Evolutionary conservation across 2,113 vertebrate species (phyloP).

Genomic region (Prunella fulvescens): DNA sequence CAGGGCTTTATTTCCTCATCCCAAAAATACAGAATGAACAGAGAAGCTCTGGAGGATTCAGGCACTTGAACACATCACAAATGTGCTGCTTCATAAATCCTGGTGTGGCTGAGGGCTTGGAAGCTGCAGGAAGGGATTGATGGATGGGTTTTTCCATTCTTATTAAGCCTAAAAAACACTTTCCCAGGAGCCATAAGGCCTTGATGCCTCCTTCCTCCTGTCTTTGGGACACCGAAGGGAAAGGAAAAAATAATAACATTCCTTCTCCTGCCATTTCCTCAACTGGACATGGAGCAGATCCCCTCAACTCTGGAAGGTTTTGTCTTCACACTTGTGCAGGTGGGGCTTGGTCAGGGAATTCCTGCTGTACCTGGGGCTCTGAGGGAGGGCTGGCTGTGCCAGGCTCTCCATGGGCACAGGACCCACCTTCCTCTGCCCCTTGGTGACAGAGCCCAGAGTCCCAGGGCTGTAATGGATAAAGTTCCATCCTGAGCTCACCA

Average conservation of each 20-base stretch:
- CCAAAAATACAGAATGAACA: neutral
- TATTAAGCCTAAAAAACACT: neutral
- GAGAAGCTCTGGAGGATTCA: neutral
- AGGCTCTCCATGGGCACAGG: neutral
- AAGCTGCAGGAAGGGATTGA: neutral
- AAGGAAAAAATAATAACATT: neutral
- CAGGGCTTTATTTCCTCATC: neutral
- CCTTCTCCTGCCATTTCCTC: neutral
- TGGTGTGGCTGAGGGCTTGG: neutral
- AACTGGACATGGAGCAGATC: neutral
- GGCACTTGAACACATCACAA: neutral
- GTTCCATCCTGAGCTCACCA: neutral
- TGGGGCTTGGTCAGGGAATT: neutral
- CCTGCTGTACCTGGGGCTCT: rapidly evolving
- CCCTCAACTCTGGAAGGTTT: neutral
- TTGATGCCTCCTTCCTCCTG: neutral
- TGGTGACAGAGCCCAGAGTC: neutral
- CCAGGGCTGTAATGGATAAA: neutral
- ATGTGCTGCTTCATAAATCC: neutral
- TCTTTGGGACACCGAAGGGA: neutral
- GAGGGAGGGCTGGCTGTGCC: neutral
- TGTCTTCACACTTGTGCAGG: neutral
- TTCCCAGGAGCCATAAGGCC: neutral
- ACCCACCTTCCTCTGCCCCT: neutral
- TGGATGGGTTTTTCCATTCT: neutral